A percentile compares a stretch with the other conserved stretches of the same genome.
Evolutionary conservation across 1,140 invertebrate genomes (phyloP).

Genomic region (Pseudoatta argentina): DNA sequence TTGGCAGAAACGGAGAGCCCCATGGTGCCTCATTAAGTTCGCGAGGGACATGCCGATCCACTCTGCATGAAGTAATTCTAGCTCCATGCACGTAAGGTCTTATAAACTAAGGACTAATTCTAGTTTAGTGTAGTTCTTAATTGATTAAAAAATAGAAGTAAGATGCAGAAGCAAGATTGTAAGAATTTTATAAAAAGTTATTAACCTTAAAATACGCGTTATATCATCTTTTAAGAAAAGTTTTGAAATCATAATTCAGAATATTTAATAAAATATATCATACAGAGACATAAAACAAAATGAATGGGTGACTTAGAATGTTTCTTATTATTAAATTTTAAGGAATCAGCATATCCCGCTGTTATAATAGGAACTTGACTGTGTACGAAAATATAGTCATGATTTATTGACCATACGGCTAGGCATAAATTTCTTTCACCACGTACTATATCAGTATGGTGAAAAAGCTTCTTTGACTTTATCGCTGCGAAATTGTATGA

Average conservation of each 20-base stretch:
- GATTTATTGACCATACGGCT: constrained; percentile 35
- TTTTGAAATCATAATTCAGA: neutral
- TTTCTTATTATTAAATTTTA: neutral
- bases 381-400: constrained; percentile 24
- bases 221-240: neutral
- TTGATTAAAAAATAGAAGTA: constrained; percentile 4
- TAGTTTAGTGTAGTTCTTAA: constrained; percentile 11
- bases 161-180: neutral
- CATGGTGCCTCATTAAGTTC: constrained; percentile 63
- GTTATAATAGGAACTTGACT: neutral
- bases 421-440: constrained; percentile 50
- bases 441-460: constrained; percentile 29
- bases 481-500: constrained; percentile 48
- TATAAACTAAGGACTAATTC: neutral
- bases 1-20: constrained; percentile 55
- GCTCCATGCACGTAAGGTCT: neutral
- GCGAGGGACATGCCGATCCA: constrained; percentile 38
- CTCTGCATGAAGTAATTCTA: constrained; percentile 16
- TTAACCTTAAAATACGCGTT: neutral
- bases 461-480: constrained; percentile 57
- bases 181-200: neutral
- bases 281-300: neutral
- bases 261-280: constrained; percentile 5
- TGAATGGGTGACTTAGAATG: neutral
- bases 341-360: neutral